Evolutionary conservation across 64 coral and sea anemone genomes (phyloP).

Genomic region (Stylophora pistillata): DNA sequence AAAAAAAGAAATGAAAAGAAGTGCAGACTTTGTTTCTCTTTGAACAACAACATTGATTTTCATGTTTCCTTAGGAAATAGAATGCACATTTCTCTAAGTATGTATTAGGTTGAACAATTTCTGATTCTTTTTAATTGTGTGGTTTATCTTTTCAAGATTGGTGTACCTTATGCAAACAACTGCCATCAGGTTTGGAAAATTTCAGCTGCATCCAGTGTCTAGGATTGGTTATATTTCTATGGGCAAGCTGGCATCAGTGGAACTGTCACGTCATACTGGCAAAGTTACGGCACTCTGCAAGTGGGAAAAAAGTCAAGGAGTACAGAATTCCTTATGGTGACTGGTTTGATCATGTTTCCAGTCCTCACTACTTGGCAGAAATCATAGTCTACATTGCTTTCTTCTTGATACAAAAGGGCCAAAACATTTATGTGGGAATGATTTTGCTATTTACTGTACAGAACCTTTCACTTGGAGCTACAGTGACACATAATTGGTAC

Average conservation of each 20-base stretch:
- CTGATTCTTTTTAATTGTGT: neutral
- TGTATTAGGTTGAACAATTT: no score
- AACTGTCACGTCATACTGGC: conserved; percentile 84
- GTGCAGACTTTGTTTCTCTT: no score
- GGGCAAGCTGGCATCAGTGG: conserved; percentile 90
- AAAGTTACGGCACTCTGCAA: conserved; percentile 50
- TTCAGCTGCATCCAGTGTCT: conserved; percentile 62
- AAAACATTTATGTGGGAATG: conserved; percentile 66
- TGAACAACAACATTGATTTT: no score
- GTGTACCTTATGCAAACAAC: conserved; percentile 55
- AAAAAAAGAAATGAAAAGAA: no score
- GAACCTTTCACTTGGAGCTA: conserved; percentile 79
- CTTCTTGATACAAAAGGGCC: conserved; percentile 69
- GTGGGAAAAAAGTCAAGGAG: conserved; percentile 28
- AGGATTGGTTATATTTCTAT: conserved; percentile 65
- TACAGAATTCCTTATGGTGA: conserved; percentile 93
- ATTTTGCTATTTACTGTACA: conserved; percentile 80
- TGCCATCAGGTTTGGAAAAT: neutral
- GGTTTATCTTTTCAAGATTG: conserved; percentile 52
- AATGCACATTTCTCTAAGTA: no score
- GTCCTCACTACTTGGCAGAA: conserved; percentile 98
- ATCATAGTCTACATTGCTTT: conserved; percentile 94
- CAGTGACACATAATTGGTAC: conserved; percentile 89
- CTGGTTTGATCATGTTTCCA: conserved; percentile 91
- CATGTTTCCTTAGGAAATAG: no score